Base-by-base conservation (phyloP, 1,140 invertebrate genomes). In the Sminthurides bifidus region DNA sequence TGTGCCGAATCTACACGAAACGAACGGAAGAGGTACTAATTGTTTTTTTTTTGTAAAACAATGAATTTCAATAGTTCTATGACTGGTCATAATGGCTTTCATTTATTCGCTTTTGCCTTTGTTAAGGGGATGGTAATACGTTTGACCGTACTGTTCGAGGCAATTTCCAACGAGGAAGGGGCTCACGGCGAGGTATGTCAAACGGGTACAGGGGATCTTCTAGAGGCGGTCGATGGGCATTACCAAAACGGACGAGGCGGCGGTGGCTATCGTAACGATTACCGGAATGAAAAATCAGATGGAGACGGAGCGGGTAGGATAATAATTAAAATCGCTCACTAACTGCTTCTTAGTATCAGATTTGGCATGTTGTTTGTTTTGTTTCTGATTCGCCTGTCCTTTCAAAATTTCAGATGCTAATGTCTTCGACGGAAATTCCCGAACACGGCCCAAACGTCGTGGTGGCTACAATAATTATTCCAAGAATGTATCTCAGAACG, bases 51-150 rank as follows among this genome's bases (percentile, higher is more conserved):
- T 10, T 45, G 24, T 45, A 24, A 45, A 45, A 21, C 24, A 45
- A 35, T 10, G 33, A n/a, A n/a, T n/a, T 10, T 35, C 33, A 35
- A 10, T 10, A 35, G n/a, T 35, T 8, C 24, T 21, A 12, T 3
- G 24, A 10, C 15, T 26, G 21, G 5, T 24, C 21, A 4, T 46
- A 10, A 4, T 26, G 3, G 44, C 10, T n/a, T 19, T 12, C 5
- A 10, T 46, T 23, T 26, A 17, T 31, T n/a, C n/a, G 21, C 21
- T 8, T 31, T 49, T 4, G 21, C 6, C 4, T 49, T 49, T 27
- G 3, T 49, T 21, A n/a, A 49, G 46, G 46, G 24, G 46, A 49
- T 35, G 46, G 46, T 19, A 49, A 49, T 49, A 26, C 35, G 27
- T 49, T 31, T 35, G 46, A 49, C 21, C 10, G 21, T 21, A 49